Percentiles rank a stretch among this genome's conserved stretches.
Evolutionary conservation across 2,797 vertebrate genomes (phyloP).

Genomic region (Spizella passerina): DNA sequence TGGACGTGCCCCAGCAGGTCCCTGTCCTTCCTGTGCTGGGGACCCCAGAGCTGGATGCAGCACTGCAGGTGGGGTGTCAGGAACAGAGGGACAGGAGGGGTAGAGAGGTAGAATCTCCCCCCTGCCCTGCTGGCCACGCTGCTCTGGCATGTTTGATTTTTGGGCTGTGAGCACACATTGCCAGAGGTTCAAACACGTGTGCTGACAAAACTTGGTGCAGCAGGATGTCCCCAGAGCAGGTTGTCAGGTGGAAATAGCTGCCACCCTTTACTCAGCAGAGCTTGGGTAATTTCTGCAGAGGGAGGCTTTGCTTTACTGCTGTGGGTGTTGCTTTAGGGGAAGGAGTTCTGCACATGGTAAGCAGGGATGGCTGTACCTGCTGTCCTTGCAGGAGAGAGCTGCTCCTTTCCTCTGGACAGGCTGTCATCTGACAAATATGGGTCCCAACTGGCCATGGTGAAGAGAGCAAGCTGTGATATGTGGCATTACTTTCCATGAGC

Average conservation of each 20-base stretch:
- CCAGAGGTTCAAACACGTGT: not conserved
- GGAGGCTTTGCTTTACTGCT: not conserved
- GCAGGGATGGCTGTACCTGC: not conserved
- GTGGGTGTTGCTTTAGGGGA: not conserved
- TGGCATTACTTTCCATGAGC: not conserved
- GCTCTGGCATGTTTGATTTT: not conserved
- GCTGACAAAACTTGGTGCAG: not conserved
- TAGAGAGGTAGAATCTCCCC: not conserved
- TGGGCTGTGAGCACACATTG: not conserved
- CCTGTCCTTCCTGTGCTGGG: not conserved
- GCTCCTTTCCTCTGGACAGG: not conserved
- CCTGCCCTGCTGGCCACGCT: not conserved
- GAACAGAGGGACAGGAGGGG: not conserved
- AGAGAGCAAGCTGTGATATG: not conserved
- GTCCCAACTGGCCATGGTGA: not conserved
- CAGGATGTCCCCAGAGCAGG: not conserved
- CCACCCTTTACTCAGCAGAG: not conserved
- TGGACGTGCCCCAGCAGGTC: rapidly evolving
- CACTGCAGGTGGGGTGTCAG: not conserved
- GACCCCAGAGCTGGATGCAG: not conserved
- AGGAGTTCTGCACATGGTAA: rapidly evolving
- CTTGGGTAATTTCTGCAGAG: rapidly evolving
- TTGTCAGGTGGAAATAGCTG: not conserved
- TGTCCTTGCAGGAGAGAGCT: not conserved
- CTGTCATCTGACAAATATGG: not conserved